A percentile compares a stretch with the other conserved stretches of the same genome.
phyloP scores from a whole-genome alignment of 1,140 invertebrate species.

The Atta texana region DNA sequence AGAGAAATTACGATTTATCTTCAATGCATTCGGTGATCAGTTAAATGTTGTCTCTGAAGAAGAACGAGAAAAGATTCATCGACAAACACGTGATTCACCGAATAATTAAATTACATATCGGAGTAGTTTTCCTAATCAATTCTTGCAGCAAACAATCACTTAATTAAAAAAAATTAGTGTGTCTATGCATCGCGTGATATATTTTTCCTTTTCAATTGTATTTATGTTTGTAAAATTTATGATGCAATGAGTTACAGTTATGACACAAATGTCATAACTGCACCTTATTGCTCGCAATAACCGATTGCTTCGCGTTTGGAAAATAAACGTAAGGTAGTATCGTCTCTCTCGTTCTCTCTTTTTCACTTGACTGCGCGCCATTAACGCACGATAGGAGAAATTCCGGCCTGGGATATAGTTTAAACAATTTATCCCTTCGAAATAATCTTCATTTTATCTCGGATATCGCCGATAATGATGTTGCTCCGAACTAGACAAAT shows the following conservation, averaged over 20 bases:
- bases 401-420: not conserved
- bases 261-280: not conserved
- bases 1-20: conserved; percentile 4
- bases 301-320: not conserved
- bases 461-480: conserved; percentile 13
- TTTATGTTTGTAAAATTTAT: not conserved
- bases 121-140: not conserved
- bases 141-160: not conserved
- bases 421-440: not conserved
- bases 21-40: not conserved
- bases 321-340: conserved; percentile 9
- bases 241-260: not conserved
- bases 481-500: conserved; percentile 6
- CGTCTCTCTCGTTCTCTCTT: not conserved
- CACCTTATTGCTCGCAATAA: not conserved
- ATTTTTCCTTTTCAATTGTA: not conserved
- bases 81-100: not conserved
- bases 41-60: not conserved
- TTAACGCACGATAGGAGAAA: not conserved
- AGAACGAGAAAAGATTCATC: not conserved
- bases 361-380: conserved; percentile 3
- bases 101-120: not conserved
- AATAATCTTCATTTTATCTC: conserved; percentile 6
- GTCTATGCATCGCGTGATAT: not conserved
- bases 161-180: not conserved